phyloP scores from a whole-genome alignment of 2,113 vertebrate genomes.

The Pteruthius melanotis region DNA sequence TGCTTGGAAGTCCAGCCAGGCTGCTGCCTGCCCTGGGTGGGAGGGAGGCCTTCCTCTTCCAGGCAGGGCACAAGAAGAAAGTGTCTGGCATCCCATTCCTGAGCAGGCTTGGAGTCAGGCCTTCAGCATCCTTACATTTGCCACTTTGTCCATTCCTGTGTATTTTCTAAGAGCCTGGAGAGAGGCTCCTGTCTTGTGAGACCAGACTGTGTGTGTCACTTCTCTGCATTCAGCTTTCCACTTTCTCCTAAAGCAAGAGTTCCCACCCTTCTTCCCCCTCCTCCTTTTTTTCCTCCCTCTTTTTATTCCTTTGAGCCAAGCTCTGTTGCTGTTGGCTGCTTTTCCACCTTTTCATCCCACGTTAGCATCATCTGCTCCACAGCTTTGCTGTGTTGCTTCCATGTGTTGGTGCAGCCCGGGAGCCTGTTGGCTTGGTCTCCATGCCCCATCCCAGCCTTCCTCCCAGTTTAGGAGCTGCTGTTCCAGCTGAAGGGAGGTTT shows the following conservation, averaged over 20 bases:
- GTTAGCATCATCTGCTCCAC: neutral
- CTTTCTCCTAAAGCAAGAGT: neutral
- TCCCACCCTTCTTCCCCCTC: neutral
- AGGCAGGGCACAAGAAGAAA: neutral
- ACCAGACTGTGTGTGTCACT: neutral
- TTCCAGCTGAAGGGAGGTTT: neutral
- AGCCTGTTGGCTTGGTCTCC: neutral
- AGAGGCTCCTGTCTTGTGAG: neutral
- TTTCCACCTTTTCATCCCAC: neutral
- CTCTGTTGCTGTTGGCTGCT: neutral
- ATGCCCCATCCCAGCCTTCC: neutral
- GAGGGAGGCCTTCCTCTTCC: neutral
- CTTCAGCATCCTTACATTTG: neutral
- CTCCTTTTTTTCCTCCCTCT: too few species aligned
- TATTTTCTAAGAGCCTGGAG: neutral
- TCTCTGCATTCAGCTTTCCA: neutral
- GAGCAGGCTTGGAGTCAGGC: neutral
- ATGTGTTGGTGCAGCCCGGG: neutral
- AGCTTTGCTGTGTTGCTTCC: neutral
- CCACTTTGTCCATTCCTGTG: rapidly evolving
- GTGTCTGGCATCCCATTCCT: neutral
- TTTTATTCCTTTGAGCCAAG: neutral
- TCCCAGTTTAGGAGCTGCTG: neutral
- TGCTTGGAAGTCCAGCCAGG: neutral
- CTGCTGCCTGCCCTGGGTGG: neutral